Percentiles rank a stretch among this genome's conserved stretches.
These are phyloP conservation scores for Ophiodon elongatus DNA, from an alignment of 2,113 vertebrate genomes.

Conservation along the genomic window DNA sequence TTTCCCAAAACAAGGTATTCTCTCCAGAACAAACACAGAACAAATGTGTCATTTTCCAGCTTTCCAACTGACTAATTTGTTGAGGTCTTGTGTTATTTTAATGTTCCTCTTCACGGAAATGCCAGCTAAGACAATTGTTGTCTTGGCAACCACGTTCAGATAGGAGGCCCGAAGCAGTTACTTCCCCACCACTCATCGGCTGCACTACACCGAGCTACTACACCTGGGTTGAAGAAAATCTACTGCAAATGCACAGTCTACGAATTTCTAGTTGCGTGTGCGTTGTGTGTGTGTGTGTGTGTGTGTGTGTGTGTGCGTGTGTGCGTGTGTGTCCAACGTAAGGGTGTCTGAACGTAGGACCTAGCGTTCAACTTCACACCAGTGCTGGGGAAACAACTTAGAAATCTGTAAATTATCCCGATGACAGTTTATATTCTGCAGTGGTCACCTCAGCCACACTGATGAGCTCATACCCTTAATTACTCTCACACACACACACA, in stretches of 20 bases:
- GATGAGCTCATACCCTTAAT: conserved; percentile 65
- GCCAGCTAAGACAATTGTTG: conserved; percentile 68
- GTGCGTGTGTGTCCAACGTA: not conserved
- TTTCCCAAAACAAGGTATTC: conserved; percentile 48
- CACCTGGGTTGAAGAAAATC: conserved; percentile 9
- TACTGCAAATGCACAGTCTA: conserved; percentile 1
- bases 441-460: conserved; percentile 55
- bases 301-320: conserved; percentile 18
- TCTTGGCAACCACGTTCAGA: conserved; percentile 50
- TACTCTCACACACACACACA: not conserved
- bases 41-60: conserved; percentile 62
- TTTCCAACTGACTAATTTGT: conserved; percentile 63
- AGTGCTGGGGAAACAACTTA: conserved; percentile 52
- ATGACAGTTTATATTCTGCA: conserved; percentile 69
- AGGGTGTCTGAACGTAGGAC: conserved; percentile 12
- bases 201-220: conserved; percentile 5
- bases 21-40: conserved; percentile 65
- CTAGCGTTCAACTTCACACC: conserved; percentile 29
- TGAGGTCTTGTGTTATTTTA: conserved; percentile 62
- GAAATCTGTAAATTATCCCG: conserved; percentile 66
- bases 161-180: conserved; percentile 37
- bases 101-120: conserved; percentile 55
- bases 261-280: not conserved
- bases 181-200: conserved; percentile 22
- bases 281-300: not conserved